phyloP scores from a whole-genome alignment of 2,888 invertebrate species.

The Aphidoletes aphidimyza region DNA sequence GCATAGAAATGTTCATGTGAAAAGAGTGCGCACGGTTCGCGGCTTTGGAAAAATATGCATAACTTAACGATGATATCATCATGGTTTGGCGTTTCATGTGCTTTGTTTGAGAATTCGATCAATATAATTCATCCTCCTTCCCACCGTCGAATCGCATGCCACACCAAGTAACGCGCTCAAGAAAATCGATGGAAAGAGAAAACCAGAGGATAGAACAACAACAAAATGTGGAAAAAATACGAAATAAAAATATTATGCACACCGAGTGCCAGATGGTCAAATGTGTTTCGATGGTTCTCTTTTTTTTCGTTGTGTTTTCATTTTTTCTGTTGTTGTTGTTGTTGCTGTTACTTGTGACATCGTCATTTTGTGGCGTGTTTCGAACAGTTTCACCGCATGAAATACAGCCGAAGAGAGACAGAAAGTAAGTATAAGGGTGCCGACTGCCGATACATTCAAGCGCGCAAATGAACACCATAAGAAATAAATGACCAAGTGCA shows the following conservation, averaged over 20 bases:
- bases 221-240: slow-evolving; percentile 39
- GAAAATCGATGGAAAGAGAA: slow-evolving; percentile 33
- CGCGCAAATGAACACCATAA: not conserved
- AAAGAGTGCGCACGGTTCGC: not conserved
- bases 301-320: no score
- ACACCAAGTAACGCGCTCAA: not conserved
- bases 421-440: not conserved
- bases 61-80: slow-evolving; percentile 38
- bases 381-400: slow-evolving; percentile 16
- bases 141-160: not conserved
- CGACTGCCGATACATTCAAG: slow-evolving; percentile 45
- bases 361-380: slow-evolving; percentile 17
- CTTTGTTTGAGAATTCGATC: not conserved
- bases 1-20: not conserved
- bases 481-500: slow-evolving; percentile 43
- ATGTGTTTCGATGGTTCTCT: slow-evolving; percentile 22
- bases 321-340: no score
- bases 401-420: not conserved
- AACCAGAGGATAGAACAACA: no score
- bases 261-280: slow-evolving; percentile 43
- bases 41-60: not conserved
- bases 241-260: slow-evolving; percentile 41
- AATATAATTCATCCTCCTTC: not conserved
- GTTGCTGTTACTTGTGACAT: not conserved
- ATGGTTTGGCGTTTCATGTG: not conserved